Evolutionary conservation across 2,888 invertebrate genomes (phyloP).

Genomic region (Melanophora roralis): DNA sequence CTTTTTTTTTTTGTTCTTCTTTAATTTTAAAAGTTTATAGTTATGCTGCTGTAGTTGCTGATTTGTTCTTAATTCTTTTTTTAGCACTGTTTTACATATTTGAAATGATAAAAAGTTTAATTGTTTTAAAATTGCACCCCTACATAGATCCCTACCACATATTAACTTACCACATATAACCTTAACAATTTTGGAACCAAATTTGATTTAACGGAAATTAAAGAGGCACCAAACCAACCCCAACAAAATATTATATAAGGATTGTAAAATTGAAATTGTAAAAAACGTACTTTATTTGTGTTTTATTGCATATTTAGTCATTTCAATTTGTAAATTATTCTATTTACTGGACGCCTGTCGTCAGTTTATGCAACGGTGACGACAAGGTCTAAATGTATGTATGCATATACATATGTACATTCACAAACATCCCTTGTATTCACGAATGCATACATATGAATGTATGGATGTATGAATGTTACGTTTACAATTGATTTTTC

Average conservation of each 20-base stretch:
- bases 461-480: constrained; percentile 2
- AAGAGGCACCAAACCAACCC: neutral
- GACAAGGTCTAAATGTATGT: neutral
- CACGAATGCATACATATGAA: too few species aligned
- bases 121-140: constrained; percentile 3
- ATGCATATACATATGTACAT: neutral
- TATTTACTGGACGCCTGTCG: constrained; percentile 18
- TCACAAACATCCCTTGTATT: constrained; percentile 36
- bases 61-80: neutral
- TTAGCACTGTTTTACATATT: constrained; percentile 3
- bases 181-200: neutral
- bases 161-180: too few species aligned
- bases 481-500: constrained; percentile 45
- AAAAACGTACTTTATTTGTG: neutral
- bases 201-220: too few species aligned
- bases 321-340: neutral
- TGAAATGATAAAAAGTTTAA: neutral
- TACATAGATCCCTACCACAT: neutral
- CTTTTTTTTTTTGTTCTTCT: neutral
- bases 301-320: neutral
- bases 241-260: constrained; percentile 39
- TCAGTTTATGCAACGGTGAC: neutral
- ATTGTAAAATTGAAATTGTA: constrained; percentile 7
- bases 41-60: neutral
- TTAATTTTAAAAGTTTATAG: constrained; percentile 5